These are phyloP conservation scores for Lophotriccus pileatus DNA, from an alignment of 2,797 vertebrate species.

Conservation along the genomic window DNA sequence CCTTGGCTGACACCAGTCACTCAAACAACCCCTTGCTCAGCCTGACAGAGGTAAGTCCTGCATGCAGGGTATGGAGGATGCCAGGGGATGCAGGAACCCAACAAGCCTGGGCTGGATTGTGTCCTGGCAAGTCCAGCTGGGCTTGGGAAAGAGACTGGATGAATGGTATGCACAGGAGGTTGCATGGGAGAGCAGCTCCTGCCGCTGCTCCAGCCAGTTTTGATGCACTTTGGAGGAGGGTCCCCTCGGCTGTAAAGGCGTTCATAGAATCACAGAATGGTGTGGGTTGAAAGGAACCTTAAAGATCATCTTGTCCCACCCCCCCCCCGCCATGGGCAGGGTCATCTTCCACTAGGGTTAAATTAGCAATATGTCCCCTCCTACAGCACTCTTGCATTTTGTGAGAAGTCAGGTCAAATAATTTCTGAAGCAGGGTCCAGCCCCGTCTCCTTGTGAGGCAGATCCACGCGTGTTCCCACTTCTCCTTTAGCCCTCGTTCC, in stretches of 20 bases:
- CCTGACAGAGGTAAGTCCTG: background rate
- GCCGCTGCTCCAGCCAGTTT: background rate
- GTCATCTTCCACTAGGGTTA: background rate
- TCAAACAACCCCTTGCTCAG: background rate
- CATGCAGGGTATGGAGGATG: background rate
- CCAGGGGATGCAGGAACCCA: background rate
- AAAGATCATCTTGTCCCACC: rapidly evolving
- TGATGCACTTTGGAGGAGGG: background rate
- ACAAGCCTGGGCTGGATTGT: background rate
- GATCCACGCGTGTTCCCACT: background rate
- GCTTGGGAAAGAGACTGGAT: background rate
- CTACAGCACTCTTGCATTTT: background rate
- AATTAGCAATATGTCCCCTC: background rate
- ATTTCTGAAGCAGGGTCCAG: background rate
- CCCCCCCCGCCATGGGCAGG: rapidly evolving
- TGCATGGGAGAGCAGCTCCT: background rate
- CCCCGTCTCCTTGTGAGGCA: background rate
- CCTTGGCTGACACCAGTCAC: rapidly evolving
- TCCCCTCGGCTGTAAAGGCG: background rate
- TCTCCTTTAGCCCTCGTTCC: background rate
- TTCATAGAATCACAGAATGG: background rate
- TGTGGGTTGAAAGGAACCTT: background rate
- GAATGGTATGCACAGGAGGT: background rate
- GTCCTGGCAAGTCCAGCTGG: background rate
- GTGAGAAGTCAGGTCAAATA: background rate